These are phyloP conservation scores for Botia kubotai DNA, from an alignment of 2,797 vertebrate genomes.

Conservation along the genomic window DNA sequence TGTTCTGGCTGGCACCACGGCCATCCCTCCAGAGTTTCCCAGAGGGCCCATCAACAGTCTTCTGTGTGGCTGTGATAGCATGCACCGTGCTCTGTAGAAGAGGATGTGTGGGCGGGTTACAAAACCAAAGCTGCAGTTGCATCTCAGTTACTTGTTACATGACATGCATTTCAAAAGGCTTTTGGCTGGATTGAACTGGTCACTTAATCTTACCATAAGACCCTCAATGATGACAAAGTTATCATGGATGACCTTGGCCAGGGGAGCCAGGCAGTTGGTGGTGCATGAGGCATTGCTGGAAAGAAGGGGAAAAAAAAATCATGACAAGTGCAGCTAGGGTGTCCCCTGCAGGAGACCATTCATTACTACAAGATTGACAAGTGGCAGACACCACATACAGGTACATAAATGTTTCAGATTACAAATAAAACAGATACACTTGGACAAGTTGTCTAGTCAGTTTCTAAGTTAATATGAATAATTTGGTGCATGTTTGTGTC, in stretches of 20 bases:
- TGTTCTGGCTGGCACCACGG: constrained; percentile 94
- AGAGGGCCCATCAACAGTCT: constrained; percentile 95
- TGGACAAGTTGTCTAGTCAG: too few relatives aligned
- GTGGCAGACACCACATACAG: too few relatives aligned
- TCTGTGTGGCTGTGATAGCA: constrained; percentile 95
- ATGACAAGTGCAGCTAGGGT: background rate
- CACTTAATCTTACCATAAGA: constrained; percentile 85
- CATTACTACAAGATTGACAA: background rate
- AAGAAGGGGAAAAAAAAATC: background rate
- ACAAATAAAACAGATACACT: too few relatives aligned
- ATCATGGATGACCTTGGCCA: constrained; percentile 96
- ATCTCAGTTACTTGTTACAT: background rate
- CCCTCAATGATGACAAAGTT: constrained; percentile 94
- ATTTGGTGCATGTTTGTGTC: too few relatives aligned
- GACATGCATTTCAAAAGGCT: background rate
- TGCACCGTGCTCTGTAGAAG: constrained; percentile 91
- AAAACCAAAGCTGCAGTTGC: background rate
- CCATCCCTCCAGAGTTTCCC: constrained; percentile 96
- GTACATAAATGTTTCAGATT: too few relatives aligned
- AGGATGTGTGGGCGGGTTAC: background rate
- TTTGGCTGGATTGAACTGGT: background rate
- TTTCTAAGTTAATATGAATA: too few relatives aligned
- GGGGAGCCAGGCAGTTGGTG: constrained; percentile 94
- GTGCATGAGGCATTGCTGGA: constrained; percentile 96
- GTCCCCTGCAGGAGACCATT: background rate